Conservation (phyloP, 2,888 invertebrate genomes). For the Pardosa pseudoannulata region DNA sequence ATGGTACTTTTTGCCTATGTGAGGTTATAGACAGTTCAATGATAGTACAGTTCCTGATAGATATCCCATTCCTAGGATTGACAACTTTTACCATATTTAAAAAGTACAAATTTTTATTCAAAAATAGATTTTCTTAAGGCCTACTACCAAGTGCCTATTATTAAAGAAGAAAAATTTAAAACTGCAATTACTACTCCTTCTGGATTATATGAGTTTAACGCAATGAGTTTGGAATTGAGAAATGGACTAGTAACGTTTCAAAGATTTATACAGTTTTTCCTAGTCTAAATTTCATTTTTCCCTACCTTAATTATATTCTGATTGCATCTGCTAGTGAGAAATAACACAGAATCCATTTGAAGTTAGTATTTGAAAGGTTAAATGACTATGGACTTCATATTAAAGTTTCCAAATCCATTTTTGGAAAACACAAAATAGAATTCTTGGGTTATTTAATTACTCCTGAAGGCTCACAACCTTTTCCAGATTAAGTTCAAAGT, state of each 20-base stretch:
- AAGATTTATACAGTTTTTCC: slow-evolving; percentile 1
- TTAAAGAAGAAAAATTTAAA: slow-evolving; percentile 16
- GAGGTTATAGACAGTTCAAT: slow-evolving; percentile 40
- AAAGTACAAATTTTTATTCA: background rate
- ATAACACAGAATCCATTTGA: background rate
- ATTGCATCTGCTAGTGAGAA: slow-evolving; percentile 14
- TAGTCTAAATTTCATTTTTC: slow-evolving; percentile 28
- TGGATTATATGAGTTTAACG: slow-evolving; percentile 18
- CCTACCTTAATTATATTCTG: slow-evolving; percentile 44
- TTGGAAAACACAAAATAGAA: slow-evolving; percentile 13
- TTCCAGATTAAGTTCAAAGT: background rate
- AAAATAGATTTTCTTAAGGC: slow-evolving; percentile 4
- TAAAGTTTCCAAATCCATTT: slow-evolving; percentile 23
- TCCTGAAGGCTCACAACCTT: background rate
- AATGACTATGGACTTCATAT: slow-evolving; percentile 4
- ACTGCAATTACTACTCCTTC: slow-evolving; percentile 31
- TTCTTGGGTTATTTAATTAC: slow-evolving; percentile 22
- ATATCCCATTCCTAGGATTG: slow-evolving; percentile 12
- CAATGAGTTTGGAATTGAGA: slow-evolving; percentile 16
- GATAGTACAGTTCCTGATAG: slow-evolving; percentile 34
- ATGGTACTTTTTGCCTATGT: slow-evolving; percentile 25
- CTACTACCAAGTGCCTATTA: slow-evolving; percentile 4
- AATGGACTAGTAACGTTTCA: slow-evolving; percentile 22
- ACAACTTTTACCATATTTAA: slow-evolving; percentile 1
- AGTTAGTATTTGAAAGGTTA: background rate